These are phyloP conservation scores for Poecile montanus DNA, from an alignment of 2,797 vertebrate species.

Conservation along the genomic window DNA sequence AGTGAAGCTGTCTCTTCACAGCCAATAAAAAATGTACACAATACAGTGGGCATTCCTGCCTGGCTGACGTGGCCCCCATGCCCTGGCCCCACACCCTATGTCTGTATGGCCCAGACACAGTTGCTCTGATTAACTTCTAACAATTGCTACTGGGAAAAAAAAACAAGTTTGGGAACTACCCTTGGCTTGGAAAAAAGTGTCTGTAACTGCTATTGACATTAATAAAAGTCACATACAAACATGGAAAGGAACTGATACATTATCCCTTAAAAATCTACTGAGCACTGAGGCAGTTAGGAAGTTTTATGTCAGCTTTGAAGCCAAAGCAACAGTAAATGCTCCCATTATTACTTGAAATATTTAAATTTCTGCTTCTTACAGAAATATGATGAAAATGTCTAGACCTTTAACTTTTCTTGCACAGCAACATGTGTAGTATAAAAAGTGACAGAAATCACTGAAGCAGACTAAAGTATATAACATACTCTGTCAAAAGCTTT, in stretches of 20 bases:
- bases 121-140: not conserved
- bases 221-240: slow-evolving; percentile 46
- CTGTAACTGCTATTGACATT: not conserved
- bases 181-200: not conserved
- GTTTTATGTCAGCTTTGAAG: slow-evolving; percentile 61
- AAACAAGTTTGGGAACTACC: not conserved
- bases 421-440: slow-evolving; percentile 60
- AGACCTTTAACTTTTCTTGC: slow-evolving; percentile 65
- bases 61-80: not conserved
- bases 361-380: slow-evolving; percentile 65
- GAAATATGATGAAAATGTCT: slow-evolving; percentile 68
- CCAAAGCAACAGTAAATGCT: slow-evolving; percentile 59
- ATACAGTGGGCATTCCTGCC: not conserved
- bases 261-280: slow-evolving; percentile 48
- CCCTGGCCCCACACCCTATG: accelerated
- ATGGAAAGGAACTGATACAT: slow-evolving; percentile 30
- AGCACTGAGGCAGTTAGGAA: slow-evolving; percentile 27
- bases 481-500: slow-evolving; percentile 54
- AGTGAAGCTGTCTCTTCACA: not conserved
- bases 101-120: not conserved
- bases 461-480: slow-evolving; percentile 67
- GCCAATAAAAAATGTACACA: not conserved
- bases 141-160: not conserved
- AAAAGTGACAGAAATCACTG: slow-evolving; percentile 50
- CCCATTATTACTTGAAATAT: slow-evolving; percentile 64